Conservation (phyloP, 2,797 vertebrate genomes). For the Prunella strophiata region DNA sequence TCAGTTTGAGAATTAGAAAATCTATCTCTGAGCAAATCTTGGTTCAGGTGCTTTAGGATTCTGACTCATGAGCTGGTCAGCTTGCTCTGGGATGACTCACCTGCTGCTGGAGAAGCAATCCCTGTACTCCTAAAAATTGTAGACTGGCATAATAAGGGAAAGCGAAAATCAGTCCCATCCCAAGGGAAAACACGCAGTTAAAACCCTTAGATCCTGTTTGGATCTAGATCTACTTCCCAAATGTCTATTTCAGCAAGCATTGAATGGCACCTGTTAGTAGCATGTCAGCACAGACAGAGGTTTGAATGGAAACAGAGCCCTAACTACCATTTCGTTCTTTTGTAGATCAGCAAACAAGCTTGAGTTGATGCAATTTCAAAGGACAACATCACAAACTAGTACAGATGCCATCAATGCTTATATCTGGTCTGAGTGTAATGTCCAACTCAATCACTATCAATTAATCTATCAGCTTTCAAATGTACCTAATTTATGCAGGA, state of each 20-base stretch:
- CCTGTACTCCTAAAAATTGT: not conserved
- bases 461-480: slow-evolving; percentile 25
- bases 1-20: not conserved
- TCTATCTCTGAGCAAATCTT: not conserved
- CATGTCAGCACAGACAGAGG: slow-evolving; percentile 11
- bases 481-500: not conserved
- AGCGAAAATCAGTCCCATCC: not conserved
- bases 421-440: not conserved
- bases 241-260: not conserved
- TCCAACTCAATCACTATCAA: not conserved
- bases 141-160: not conserved
- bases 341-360: slow-evolving; percentile 7
- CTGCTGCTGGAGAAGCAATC: not conserved
- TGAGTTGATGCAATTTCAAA: not conserved
- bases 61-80: slow-evolving; percentile 37
- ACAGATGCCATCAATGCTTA: not conserved
- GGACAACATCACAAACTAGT: not conserved
- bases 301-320: not conserved
- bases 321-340: slow-evolving; percentile 17
- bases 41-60: not conserved
- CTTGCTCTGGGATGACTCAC: slow-evolving; percentile 31
- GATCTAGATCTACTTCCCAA: not conserved
- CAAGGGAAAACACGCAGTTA: not conserved
- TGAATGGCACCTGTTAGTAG: not conserved
- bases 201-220: not conserved